These are phyloP conservation scores for Musca vetustissima DNA, from an alignment of 1,140 invertebrate genomes.

Conservation along the genomic window DNA sequence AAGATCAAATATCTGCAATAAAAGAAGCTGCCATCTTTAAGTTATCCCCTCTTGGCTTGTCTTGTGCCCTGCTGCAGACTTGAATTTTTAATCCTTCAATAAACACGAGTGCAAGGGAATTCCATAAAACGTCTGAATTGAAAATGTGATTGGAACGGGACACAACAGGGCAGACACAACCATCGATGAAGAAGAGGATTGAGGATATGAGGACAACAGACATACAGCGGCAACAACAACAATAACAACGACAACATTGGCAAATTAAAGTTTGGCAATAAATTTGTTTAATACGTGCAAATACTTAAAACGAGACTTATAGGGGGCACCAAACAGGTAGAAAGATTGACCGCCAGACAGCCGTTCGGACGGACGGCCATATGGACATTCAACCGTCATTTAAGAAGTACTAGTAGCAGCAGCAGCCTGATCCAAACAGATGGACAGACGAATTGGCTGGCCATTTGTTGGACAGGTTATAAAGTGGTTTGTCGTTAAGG, in stretches of 20 bases:
- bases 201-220: too few relatives aligned
- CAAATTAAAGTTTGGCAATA: constrained; percentile 21
- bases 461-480: too few relatives aligned
- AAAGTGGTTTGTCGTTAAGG: too few relatives aligned
- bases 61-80: neutral
- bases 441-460: too few relatives aligned
- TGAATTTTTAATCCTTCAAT: constrained; percentile 17
- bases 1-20: constrained; percentile 23
- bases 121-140: constrained; percentile 16
- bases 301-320: constrained; percentile 9
- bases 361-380: neutral
- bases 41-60: neutral
- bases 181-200: too few relatives aligned
- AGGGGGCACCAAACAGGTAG: neutral
- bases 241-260: neutral
- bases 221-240: too few relatives aligned
- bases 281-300: neutral
- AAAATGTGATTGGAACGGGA: neutral
- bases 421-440: too few relatives aligned
- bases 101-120: constrained; percentile 17
- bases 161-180: too few relatives aligned
- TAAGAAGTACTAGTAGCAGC: too few relatives aligned
- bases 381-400: too few relatives aligned
- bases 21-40: neutral
- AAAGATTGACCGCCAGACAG: neutral